Conservation (phyloP, 1,140 invertebrate genomes). For the Caenorhabditis tropicalis region DNA sequence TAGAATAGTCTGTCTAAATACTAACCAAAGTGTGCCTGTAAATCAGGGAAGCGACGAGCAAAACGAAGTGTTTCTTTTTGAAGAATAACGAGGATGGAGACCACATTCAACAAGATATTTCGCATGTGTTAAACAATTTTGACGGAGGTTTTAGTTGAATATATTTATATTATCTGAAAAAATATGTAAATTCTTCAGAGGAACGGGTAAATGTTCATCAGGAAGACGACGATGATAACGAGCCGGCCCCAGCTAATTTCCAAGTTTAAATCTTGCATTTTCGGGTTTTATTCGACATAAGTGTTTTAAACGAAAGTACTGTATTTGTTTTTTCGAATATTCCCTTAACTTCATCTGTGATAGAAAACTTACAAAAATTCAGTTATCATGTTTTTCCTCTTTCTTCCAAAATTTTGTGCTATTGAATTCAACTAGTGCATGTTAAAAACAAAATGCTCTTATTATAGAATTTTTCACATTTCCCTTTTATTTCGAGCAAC, state of each 20-base stretch:
- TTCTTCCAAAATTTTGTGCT: background rate
- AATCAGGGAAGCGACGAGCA: conserved; percentile 20
- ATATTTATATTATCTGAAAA: background rate
- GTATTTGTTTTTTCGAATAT: background rate
- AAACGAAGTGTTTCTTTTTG: conserved; percentile 40
- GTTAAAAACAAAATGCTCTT: too few relatives aligned
- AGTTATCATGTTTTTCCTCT: conserved; percentile 16
- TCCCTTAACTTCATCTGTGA: background rate
- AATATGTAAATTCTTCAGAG: background rate
- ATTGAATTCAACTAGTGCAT: too few relatives aligned
- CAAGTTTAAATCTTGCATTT: background rate
- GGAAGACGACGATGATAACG: conserved; percentile 7
- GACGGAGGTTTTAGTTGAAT: conserved; percentile 39
- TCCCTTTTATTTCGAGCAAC: background rate
- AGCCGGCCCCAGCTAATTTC: conserved; percentile 19
- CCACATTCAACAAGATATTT: conserved; percentile 35
- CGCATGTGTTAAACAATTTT: conserved; percentile 40
- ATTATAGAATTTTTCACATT: background rate
- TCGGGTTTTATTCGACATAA: background rate
- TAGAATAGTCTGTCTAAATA: conserved; percentile 30
- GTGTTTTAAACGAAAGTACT: background rate
- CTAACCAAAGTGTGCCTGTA: conserved; percentile 29
- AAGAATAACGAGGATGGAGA: conserved; percentile 31
- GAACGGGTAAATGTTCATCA: background rate
- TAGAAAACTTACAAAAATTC: background rate